Percentiles rank a stretch among this genome's conserved stretches.
Conservation (phyloP, 2,888 invertebrate species). For the Mimumesa dahlbomi region DNA sequence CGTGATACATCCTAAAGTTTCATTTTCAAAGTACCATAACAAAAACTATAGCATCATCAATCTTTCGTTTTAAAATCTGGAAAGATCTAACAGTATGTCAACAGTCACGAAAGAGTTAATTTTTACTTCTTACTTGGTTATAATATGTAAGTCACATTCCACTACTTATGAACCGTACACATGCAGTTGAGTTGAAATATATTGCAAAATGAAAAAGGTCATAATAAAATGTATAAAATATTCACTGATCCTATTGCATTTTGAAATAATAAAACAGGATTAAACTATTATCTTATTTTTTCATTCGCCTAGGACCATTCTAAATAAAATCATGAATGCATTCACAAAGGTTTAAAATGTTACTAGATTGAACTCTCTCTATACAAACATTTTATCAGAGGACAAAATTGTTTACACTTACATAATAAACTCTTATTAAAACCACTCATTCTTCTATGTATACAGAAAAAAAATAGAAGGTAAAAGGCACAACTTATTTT, state of each 20-base stretch:
- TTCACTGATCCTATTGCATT: background rate
- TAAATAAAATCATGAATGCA: constrained; percentile 1
- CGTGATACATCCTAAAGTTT: no score
- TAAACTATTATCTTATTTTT: background rate
- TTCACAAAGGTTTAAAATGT: background rate
- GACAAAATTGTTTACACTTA: background rate
- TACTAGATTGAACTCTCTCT: constrained; percentile 8
- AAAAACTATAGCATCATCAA: no score
- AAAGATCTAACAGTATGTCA: background rate
- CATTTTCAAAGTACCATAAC: no score
- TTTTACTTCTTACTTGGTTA: background rate
- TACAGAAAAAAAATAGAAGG: no score
- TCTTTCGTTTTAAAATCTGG: no score
- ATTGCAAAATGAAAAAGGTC: background rate
- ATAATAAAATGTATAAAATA: background rate
- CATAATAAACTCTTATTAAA: background rate
- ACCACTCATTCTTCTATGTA: no score
- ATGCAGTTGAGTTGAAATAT: constrained; percentile 25
- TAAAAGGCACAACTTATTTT: no score
- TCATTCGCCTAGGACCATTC: background rate
- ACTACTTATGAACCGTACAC: constrained; percentile 17
- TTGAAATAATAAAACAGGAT: background rate
- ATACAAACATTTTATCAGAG: constrained; percentile 10
- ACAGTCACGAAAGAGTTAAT: background rate
- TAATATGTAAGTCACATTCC: background rate